Percentiles rank a stretch among this genome's conserved stretches.
phyloP scores from a whole-genome alignment of 2,113 vertebrate genomes.

The Redunca redunca region DNA sequence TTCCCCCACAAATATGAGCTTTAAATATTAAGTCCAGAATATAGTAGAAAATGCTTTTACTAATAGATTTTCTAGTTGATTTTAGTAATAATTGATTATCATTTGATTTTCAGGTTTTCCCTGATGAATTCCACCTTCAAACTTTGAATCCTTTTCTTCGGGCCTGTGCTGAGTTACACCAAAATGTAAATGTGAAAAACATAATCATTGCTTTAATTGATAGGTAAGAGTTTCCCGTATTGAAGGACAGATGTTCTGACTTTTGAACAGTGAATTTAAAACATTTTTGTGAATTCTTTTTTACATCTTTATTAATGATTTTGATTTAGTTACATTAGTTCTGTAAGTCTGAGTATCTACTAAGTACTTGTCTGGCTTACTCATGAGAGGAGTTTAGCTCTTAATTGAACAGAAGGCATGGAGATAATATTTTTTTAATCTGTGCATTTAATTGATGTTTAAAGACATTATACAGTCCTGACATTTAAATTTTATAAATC shows the following conservation, averaged over 20 bases:
- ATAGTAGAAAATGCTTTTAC: background rate
- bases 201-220: conserved; percentile 99
- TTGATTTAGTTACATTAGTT: background rate
- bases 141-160: conserved; percentile 97
- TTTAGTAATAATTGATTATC: background rate
- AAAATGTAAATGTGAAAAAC: conserved; percentile 99
- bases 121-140: conserved; percentile 99
- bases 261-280: background rate
- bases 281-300: background rate
- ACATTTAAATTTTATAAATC: background rate
- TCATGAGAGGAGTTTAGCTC: background rate
- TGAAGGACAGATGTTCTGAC: background rate
- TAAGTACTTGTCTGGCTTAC: background rate
- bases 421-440: background rate
- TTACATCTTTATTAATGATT: background rate
- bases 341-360: background rate
- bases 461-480: background rate
- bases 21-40: background rate
- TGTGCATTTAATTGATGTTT: background rate
- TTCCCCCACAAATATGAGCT: background rate
- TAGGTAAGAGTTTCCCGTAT: conserved; percentile 81
- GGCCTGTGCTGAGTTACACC: conserved; percentile 96
- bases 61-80: background rate
- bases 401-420: background rate
- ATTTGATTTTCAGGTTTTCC: conserved; percentile 90